Percentiles rank a stretch among this genome's conserved stretches.
Conservation (phyloP, 2,113 vertebrate genomes). For the Polypterus senegalus region DNA sequence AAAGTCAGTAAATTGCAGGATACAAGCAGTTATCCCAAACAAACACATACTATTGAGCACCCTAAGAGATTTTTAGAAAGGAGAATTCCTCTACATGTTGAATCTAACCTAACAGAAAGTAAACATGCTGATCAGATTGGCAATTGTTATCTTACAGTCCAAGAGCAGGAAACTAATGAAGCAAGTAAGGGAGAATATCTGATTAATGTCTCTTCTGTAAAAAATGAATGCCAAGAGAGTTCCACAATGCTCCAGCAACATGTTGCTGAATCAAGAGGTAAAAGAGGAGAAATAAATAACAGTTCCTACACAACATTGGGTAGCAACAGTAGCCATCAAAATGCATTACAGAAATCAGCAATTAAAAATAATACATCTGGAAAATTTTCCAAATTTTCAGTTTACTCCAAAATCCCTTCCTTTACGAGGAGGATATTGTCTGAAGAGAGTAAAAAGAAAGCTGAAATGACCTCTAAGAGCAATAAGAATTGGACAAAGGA, state of each 20-base stretch:
- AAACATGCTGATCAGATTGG: not conserved
- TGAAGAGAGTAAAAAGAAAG: slow-evolving; percentile 21
- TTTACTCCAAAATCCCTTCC: slow-evolving; percentile 56
- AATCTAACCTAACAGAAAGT: not conserved
- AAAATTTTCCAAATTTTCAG: slow-evolving; percentile 37
- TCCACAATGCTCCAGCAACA: slow-evolving; percentile 27
- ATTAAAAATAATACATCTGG: slow-evolving; percentile 3
- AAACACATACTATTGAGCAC: too few species aligned
- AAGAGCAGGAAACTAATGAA: slow-evolving; percentile 19
- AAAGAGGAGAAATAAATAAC: slow-evolving; percentile 41
- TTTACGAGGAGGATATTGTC: slow-evolving; percentile 40
- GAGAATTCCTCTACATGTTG: not conserved
- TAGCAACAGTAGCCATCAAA: slow-evolving; percentile 32
- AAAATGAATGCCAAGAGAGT: slow-evolving; percentile 8
- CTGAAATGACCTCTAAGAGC: slow-evolving; percentile 9
- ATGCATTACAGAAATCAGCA: slow-evolving; percentile 35
- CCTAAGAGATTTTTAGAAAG: too few species aligned
- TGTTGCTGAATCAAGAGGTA: slow-evolving; percentile 33
- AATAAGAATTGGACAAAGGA: slow-evolving; percentile 7
- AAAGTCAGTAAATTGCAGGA: too few species aligned
- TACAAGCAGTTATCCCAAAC: too few species aligned
- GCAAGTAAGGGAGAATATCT: slow-evolving; percentile 15
- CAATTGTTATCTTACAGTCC: slow-evolving; percentile 3
- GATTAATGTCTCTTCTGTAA: not conserved
- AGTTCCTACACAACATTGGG: slow-evolving; percentile 20